Conservation (phyloP, 2,113 vertebrate genomes). For the Sander lucioperca region DNA sequence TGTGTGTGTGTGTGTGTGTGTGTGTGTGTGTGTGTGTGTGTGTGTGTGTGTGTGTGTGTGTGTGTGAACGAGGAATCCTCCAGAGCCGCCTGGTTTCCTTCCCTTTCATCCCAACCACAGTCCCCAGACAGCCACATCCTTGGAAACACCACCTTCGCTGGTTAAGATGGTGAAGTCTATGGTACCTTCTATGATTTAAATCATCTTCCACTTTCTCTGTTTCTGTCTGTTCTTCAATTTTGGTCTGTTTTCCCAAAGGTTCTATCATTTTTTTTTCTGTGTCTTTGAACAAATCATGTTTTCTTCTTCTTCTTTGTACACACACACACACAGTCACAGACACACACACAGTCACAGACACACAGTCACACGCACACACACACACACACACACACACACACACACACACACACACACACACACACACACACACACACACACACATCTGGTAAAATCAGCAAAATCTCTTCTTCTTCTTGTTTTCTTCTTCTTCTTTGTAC, state of each 20-base stretch:
- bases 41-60: constrained; percentile 13
- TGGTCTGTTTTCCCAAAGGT: not conserved
- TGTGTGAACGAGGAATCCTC: constrained; percentile 40
- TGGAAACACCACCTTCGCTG: constrained; percentile 1
- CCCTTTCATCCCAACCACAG: constrained; percentile 62
- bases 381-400: not conserved
- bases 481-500: no score
- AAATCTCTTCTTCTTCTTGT: no score
- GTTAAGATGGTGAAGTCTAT: constrained; percentile 17
- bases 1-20: constrained; percentile 5
- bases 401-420: not conserved
- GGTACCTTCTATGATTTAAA: constrained; percentile 14
- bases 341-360: not conserved
- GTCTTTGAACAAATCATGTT: not conserved
- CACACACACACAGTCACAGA: not conserved
- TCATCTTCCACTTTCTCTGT: constrained; percentile 7
- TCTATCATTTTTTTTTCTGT: not conserved
- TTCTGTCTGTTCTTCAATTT: not conserved
- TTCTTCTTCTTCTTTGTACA: no score
- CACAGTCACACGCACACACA: not conserved
- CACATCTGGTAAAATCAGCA: no score
- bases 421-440: no score
- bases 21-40: constrained; percentile 15
- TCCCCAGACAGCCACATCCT: constrained; percentile 54
- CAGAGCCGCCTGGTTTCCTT: constrained; percentile 49